Evolutionary conservation across 2,797 vertebrate species (phyloP).

Genomic region (Microchirus variegatus): DNA sequence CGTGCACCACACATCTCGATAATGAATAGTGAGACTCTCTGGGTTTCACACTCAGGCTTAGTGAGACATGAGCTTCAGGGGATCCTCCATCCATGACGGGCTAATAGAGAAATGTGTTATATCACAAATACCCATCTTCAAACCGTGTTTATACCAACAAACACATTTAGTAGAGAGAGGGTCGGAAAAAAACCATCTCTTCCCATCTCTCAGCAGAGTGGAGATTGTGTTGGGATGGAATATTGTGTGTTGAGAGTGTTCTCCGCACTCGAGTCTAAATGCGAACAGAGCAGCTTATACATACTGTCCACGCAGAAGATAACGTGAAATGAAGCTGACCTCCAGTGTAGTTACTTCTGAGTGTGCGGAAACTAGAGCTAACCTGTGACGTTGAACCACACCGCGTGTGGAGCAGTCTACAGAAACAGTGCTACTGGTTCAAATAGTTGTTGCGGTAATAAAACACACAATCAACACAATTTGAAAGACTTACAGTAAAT

Average conservation of each 20-base stretch:
- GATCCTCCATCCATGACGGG: slow-evolving; percentile 47
- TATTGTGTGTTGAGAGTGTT: slow-evolving; percentile 4
- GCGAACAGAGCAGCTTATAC: slow-evolving; percentile 6
- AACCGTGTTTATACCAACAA: slow-evolving; percentile 47
- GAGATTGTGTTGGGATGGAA: slow-evolving; percentile 36
- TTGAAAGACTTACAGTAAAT: no score
- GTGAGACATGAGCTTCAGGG: slow-evolving; percentile 53
- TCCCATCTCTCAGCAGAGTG: slow-evolving; percentile 18
- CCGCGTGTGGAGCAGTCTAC: neutral
- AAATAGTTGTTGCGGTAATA: slow-evolving; percentile 1
- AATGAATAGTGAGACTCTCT: slow-evolving; percentile 64
- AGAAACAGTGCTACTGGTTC: neutral
- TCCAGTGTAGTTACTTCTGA: neutral
- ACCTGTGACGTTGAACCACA: neutral
- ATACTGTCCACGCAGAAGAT: neutral
- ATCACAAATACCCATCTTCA: slow-evolving; percentile 52
- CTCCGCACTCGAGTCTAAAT: neutral
- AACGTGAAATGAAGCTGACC: slow-evolving; percentile 6
- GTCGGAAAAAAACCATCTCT: neutral
- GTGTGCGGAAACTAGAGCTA: slow-evolving; percentile 1
- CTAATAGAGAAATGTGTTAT: slow-evolving; percentile 61
- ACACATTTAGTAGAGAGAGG: slow-evolving; percentile 16
- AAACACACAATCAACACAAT: no score
- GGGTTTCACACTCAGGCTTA: slow-evolving; percentile 55
- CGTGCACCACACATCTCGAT: slow-evolving; percentile 57